Evolutionary conservation across 2,888 invertebrate genomes (phyloP).

Genomic region (Cinara cedri): DNA sequence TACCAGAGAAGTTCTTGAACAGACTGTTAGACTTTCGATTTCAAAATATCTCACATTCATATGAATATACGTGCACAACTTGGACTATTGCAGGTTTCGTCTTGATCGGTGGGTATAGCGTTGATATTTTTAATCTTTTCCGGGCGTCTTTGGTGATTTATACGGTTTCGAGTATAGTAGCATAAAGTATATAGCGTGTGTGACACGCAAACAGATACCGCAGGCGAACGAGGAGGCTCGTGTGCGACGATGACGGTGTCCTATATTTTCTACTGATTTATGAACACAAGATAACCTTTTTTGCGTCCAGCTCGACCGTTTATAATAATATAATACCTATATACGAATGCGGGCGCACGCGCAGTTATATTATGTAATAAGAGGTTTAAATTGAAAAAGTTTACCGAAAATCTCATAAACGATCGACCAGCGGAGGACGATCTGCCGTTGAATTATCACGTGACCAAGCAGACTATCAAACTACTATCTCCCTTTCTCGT

Average conservation of each 20-base stretch:
- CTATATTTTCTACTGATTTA: conserved; percentile 4
- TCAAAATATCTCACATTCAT: too few species aligned
- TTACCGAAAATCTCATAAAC: neutral
- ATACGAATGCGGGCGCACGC: too few species aligned
- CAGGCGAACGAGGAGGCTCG: neutral
- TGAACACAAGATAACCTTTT: neutral
- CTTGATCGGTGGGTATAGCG: neutral
- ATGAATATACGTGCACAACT: too few species aligned
- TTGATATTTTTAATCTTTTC: neutral
- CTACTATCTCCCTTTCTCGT: neutral
- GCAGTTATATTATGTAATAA: neutral
- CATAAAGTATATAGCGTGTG: too few species aligned
- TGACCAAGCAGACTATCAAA: neutral
- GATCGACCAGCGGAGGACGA: neutral
- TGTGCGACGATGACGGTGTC: neutral
- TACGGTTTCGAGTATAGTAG: too few species aligned
- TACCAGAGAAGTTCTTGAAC: too few species aligned
- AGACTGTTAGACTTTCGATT: too few species aligned
- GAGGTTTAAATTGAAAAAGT: conserved; percentile 24
- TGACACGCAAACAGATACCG: too few species aligned
- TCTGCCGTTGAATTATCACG: neutral
- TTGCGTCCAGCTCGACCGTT: neutral
- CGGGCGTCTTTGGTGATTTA: too few species aligned
- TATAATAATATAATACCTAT: too few species aligned
- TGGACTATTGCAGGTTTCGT: too few species aligned